Evolutionary conservation across 2,797 vertebrate genomes (phyloP).

Genomic region (Squalus acanthias): DNA sequence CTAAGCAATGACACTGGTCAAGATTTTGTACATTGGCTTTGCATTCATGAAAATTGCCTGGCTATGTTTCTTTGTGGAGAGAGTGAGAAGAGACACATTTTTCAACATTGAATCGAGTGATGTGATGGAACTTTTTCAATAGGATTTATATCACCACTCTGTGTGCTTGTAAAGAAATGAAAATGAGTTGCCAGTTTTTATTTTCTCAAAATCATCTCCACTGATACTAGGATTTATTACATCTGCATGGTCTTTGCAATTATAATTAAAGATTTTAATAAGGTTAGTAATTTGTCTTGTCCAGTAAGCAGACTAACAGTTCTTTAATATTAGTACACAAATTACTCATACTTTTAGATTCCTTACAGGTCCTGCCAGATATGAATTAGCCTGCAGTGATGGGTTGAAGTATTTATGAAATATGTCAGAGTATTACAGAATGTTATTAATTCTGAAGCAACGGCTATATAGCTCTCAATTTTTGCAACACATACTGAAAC

Average conservation of each 20-base stretch:
- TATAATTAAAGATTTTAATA: background rate
- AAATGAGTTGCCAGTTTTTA: background rate
- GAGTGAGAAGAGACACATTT: background rate
- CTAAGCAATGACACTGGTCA: background rate
- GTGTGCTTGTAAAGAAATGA: background rate
- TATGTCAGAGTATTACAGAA: background rate
- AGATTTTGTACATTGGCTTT: background rate
- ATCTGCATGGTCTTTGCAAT: background rate
- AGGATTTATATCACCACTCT: background rate
- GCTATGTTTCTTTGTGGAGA: background rate
- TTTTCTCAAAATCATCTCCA: background rate
- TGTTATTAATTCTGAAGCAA: constrained; percentile 29
- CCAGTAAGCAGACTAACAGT: background rate
- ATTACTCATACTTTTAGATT: background rate
- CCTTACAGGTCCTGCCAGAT: background rate
- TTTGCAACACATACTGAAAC: background rate
- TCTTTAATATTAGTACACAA: background rate
- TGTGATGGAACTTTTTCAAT: background rate
- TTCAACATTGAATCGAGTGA: background rate
- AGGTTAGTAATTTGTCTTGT: background rate
- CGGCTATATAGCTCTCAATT: background rate
- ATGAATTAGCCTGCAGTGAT: background rate
- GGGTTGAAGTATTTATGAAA: background rate
- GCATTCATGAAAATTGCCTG: background rate
- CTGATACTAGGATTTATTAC: background rate